Percentiles rank a stretch among this genome's conserved stretches.
Conservation (phyloP, 2,797 vertebrate genomes). For the Perodicticus potto region DNA sequence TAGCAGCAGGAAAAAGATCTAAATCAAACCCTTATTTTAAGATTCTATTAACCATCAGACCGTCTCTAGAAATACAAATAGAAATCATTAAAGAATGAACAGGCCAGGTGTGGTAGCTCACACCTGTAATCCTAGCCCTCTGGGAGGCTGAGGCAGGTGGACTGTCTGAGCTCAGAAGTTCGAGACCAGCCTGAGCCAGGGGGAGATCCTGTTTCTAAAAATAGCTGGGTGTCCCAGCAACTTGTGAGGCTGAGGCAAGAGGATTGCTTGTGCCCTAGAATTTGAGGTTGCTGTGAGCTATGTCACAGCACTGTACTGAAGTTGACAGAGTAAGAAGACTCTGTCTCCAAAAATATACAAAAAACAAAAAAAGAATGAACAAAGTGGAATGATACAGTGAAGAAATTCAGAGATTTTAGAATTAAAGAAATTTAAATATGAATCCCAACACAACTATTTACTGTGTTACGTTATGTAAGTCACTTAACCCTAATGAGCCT, state of each 20-base stretch:
- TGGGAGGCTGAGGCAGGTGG: no score
- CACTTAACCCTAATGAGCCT: slow-evolving; percentile 1
- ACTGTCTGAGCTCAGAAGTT: no score
- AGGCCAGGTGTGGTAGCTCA: neutral
- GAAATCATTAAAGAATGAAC: slow-evolving; percentile 49
- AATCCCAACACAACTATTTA: neutral
- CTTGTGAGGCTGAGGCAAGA: no score
- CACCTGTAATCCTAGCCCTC: no score
- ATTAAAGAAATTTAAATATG: slow-evolving; percentile 24
- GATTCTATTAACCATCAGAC: slow-evolving; percentile 4
- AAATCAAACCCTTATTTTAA: slow-evolving; percentile 43
- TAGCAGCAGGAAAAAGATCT: neutral
- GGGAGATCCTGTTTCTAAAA: no score
- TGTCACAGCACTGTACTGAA: no score
- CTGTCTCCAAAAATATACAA: no score
- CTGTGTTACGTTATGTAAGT: neutral
- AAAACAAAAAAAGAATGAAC: neutral
- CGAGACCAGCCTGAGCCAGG: no score
- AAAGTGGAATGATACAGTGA: neutral
- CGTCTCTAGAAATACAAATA: slow-evolving; percentile 2
- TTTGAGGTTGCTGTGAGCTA: no score
- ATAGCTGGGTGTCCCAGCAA: no score
- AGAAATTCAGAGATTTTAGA: slow-evolving; percentile 37
- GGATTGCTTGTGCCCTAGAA: no score
- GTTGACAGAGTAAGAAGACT: no score